phyloP scores from a whole-genome alignment of 2,888 invertebrate genomes.

The Pheosia tremula region DNA sequence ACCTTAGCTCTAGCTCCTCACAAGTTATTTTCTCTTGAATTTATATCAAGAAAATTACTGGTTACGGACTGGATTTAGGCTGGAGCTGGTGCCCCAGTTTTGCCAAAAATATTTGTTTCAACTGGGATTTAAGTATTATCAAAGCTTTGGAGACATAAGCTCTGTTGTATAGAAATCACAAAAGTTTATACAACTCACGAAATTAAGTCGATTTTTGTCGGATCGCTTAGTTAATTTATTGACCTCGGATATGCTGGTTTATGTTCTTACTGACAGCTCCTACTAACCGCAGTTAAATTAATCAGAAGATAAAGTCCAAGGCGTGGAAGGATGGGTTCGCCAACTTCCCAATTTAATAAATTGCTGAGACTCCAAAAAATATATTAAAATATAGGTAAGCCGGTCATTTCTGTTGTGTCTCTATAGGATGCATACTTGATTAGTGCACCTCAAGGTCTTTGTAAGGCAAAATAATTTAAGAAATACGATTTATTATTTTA shows the following conservation, averaged over 20 bases:
- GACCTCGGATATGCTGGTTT: background rate
- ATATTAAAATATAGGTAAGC: conserved; percentile 29
- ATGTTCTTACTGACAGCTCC: conserved; percentile 12
- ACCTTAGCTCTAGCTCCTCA: background rate
- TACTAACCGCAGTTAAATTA: conserved; percentile 37
- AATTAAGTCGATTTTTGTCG: conserved; percentile 1
- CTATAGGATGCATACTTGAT: background rate
- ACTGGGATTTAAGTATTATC: conserved; percentile 26
- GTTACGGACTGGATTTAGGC: conserved; percentile 16
- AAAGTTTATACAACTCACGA: background rate
- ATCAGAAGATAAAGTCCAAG: conserved; percentile 33
- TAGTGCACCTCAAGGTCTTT: background rate
- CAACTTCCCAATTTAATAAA: conserved; percentile 28
- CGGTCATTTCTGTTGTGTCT: conserved; percentile 12
- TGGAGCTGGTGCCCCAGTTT: conserved; percentile 22
- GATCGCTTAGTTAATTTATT: conserved; percentile 1
- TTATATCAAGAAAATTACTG: conserved; percentile 23
- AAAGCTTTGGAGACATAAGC: background rate
- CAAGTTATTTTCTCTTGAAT: conserved; percentile 26
- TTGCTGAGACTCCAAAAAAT: conserved; percentile 29
- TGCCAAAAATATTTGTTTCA: conserved; percentile 28
- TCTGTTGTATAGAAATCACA: conserved; percentile 11
- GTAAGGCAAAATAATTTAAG: background rate
- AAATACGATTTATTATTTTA: background rate
- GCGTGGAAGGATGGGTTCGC: conserved; percentile 20